phyloP scores from a whole-genome alignment of 2,797 vertebrate species.

The Apogon hyalosoma region DNA sequence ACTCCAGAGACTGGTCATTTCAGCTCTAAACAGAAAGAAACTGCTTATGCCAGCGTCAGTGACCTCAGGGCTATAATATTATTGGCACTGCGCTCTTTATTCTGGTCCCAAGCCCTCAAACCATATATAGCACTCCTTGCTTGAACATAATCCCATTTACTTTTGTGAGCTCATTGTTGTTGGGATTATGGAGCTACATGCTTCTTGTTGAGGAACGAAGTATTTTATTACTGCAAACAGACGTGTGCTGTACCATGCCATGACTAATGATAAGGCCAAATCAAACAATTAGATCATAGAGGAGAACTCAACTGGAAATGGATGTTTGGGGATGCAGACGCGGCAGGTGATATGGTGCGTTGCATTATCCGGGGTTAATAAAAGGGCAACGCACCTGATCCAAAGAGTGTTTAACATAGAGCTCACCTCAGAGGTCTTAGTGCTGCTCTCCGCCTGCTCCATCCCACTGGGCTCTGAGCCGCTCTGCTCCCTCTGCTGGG shows the following conservation, averaged over 20 bases:
- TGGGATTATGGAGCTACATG: constrained; percentile 31
- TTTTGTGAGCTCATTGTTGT: constrained; percentile 43
- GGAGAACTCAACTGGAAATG: background rate
- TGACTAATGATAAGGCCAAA: constrained; percentile 15
- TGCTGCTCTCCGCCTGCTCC: constrained; percentile 53
- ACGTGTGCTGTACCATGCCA: background rate
- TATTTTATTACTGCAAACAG: constrained; percentile 1
- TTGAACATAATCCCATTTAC: constrained; percentile 40
- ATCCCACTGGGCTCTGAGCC: constrained; percentile 62
- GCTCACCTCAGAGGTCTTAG: constrained; percentile 74
- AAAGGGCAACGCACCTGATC: background rate
- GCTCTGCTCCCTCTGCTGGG: constrained; percentile 75
- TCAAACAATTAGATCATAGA: constrained; percentile 1
- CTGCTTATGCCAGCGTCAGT: constrained; percentile 14
- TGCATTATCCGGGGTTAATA: background rate
- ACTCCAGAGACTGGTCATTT: background rate
- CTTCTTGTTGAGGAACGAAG: constrained; percentile 19
- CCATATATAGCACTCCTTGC: constrained; percentile 15
- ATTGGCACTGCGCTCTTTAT: constrained; percentile 26
- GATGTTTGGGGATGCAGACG: background rate
- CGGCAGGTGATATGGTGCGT: background rate
- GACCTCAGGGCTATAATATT: constrained; percentile 14
- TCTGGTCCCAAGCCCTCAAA: constrained; percentile 21
- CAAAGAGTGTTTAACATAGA: background rate
- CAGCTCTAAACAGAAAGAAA: background rate